A percentile compares a stretch with the other conserved stretches of the same genome.
These are phyloP conservation scores for Lethenteron reissneri DNA, from an alignment of 2,113 vertebrate genomes.

Conservation along the genomic window DNA sequence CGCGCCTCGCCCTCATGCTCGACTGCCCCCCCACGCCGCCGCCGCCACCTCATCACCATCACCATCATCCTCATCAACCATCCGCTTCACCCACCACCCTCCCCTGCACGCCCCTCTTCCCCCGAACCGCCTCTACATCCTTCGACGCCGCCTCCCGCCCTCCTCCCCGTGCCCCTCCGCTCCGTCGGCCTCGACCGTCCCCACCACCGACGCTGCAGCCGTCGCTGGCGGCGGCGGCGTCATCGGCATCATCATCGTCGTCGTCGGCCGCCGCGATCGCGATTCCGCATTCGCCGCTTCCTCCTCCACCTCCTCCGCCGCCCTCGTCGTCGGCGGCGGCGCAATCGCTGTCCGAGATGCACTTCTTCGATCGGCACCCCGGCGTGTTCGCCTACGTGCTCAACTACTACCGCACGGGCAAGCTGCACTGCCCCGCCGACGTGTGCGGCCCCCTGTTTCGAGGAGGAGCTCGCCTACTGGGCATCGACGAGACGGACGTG, in stretches of 20 bases:
- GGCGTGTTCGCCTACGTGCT: slow-evolving; percentile 89
- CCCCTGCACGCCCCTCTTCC: too few species aligned
- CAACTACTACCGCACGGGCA: slow-evolving; percentile 91
- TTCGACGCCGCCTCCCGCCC: too few species aligned
- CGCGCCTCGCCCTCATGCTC: slow-evolving; percentile 68
- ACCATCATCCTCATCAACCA: too few species aligned
- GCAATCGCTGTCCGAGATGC: slow-evolving; percentile 50
- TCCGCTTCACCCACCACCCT: too few species aligned
- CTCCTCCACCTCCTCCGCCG: slow-evolving; percentile 24
- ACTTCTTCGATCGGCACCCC: slow-evolving; percentile 85
- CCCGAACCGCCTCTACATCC: too few species aligned
- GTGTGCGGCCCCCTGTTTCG: slow-evolving; percentile 84
- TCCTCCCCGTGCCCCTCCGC: too few species aligned
- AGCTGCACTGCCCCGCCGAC: slow-evolving; percentile 88
- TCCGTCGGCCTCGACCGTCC: too few species aligned
- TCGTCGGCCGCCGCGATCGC: too few species aligned
- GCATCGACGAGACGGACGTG: slow-evolving; percentile 91
- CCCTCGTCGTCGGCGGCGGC: slow-evolving; percentile 88
- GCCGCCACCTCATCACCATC: too few species aligned
- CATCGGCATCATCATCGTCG: too few species aligned
- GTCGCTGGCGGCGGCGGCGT: slow-evolving; percentile 23
- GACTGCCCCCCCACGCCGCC: slow-evolving; percentile 16
- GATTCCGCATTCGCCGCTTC: too few species aligned
- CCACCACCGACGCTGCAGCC: slow-evolving; percentile 30
- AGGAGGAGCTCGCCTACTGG: slow-evolving; percentile 93